Evolutionary conservation across 2,888 invertebrate species (phyloP).

Genomic region (Cryptocephalus primarius): DNA sequence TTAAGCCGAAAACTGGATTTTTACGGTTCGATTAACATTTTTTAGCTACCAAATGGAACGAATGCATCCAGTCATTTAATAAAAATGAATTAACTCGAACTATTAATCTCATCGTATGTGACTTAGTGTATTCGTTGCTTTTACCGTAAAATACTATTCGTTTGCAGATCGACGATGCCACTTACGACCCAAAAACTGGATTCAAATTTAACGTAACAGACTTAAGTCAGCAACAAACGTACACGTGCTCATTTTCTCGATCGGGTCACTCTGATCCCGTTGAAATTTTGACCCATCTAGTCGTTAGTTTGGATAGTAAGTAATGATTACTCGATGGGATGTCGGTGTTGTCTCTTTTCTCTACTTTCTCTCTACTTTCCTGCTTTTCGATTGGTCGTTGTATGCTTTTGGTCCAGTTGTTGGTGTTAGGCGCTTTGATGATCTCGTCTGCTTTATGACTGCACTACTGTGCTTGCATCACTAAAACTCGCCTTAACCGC

Average conservation of each 20-base stretch:
- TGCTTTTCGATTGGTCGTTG: not conserved
- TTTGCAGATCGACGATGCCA: slow-evolving; percentile 26
- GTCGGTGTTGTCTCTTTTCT: not conserved
- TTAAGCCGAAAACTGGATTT: not conserved
- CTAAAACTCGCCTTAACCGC: not conserved
- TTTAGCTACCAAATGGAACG: too few species aligned
- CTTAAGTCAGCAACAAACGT: slow-evolving; percentile 23
- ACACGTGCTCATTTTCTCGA: slow-evolving; percentile 24
- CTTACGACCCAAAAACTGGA: slow-evolving; percentile 39
- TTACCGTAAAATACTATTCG: not conserved
- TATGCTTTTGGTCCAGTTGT: not conserved
- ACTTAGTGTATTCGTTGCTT: slow-evolving; percentile 2
- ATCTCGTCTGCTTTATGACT: not conserved
- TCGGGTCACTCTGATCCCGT: not conserved
- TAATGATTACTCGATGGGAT: not conserved
- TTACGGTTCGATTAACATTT: too few species aligned
- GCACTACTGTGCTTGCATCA: not conserved
- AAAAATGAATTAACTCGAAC: too few species aligned
- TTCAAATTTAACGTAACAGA: slow-evolving; percentile 31
- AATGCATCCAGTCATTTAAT: too few species aligned
- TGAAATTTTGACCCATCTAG: not conserved
- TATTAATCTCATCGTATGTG: not conserved
- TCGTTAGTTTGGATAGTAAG: not conserved
- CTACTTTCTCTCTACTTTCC: not conserved
- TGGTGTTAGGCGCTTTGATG: not conserved